Conservation (phyloP, 1,140 invertebrate species). For the Zaprionus capensis region DNA sequence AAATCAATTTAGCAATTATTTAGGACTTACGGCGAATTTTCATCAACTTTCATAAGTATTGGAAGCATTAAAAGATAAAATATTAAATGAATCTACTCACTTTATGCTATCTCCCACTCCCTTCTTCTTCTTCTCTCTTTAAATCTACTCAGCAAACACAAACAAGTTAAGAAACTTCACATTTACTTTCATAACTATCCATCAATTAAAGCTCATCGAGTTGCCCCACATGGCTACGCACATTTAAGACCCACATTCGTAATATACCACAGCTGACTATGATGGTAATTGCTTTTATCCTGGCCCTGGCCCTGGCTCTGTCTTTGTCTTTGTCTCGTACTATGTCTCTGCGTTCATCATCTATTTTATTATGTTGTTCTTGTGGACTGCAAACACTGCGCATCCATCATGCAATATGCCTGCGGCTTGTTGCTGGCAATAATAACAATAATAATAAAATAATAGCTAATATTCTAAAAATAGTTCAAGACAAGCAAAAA, state of each 20-base stretch:
- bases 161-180: background rate
- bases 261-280: background rate
- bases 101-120: too few species aligned
- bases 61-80: too few species aligned
- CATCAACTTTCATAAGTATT: too few species aligned
- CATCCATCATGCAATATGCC: conserved; percentile 8
- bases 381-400: conserved; percentile 36
- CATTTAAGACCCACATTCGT: background rate
- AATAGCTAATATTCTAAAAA: conserved; percentile 69
- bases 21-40: too few species aligned
- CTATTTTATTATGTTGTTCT: conserved; percentile 34
- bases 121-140: too few species aligned
- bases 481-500: conserved; percentile 25
- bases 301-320: conserved; percentile 3
- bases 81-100: too few species aligned
- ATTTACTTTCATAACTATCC: background rate
- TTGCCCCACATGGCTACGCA: background rate
- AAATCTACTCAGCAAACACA: too few species aligned
- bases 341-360: background rate
- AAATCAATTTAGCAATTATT: too few species aligned
- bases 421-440: conserved; percentile 10
- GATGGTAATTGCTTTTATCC: conserved; percentile 14
- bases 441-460: conserved; percentile 47
- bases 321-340: background rate
- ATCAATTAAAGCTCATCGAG: conserved; percentile 3